Evolutionary conservation across 1,140 invertebrate genomes (phyloP), one percentile per base, ranked within the genome.

Genomic region (Aphis craccivora): DNA sequence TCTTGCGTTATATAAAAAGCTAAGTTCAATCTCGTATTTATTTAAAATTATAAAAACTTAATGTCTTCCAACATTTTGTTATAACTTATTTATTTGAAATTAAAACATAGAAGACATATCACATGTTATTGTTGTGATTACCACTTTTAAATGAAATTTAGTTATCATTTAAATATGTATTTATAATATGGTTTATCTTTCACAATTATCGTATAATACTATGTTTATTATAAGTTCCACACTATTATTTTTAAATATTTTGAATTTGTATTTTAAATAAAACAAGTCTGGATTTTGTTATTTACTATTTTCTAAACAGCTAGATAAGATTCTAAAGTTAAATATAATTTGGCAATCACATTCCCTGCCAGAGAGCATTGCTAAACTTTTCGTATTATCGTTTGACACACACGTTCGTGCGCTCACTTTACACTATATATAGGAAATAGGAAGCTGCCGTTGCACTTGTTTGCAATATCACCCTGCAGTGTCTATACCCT

Each of bases 361-460:
- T 86, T 30, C 9, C 43, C 9, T 45, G 40, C 37, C 25, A 43
- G 5, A 14, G 18, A 51, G 30, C 25, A 35, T 91, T 81, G 40
- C 30, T 35, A 83, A 92, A 92, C 67, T 92, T 92, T 92, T 92
- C 76, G 25, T 92, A 83, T 92, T 92, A 92, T 84, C 91, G 67
- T 48, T 37, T 51, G 45, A 48, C 67, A 48, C 67, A 83, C 76
- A 11, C 67, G 23, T 60, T 20, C 35, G 9, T 40, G 14, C 20
- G n/a, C 86, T 18, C 25, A 40, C 53, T 22, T 35, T 25, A 43
- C 43, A 88, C n/a, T 43, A 40, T 43, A 43, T 45, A 87, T 87
- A 48, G 14, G 14, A 87, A n/a, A 48, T 43, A 43, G 37, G 1
- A 87, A 87, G 43, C 86, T 4, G 37, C 83, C 40, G 40, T 30